Conservation (phyloP, 2,113 vertebrate genomes). For the Nicator chloris region DNA sequence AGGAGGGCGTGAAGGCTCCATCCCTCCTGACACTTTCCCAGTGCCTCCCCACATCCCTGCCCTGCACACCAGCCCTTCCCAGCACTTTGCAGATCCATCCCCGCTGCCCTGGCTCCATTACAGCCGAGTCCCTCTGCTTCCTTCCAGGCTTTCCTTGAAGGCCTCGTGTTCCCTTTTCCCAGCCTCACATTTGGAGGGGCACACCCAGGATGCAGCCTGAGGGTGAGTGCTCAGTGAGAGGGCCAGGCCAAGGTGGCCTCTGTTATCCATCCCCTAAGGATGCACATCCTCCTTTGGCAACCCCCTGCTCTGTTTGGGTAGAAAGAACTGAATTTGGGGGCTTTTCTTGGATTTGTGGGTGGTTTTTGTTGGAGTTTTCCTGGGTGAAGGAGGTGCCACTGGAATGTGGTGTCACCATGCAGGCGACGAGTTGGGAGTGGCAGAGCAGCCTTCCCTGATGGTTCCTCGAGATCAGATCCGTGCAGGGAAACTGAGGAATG, state of each 20-base stretch:
- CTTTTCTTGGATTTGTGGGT: background rate
- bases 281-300: background rate
- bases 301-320: background rate
- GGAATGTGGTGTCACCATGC: background rate
- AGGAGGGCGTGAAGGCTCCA: background rate
- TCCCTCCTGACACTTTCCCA: background rate
- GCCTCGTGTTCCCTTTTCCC: background rate
- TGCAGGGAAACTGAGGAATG: background rate
- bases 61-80: background rate
- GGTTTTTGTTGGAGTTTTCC: background rate
- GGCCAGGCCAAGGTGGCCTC: background rate
- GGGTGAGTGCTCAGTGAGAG: background rate
- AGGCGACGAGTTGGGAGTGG: background rate
- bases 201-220: accelerated
- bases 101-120: accelerated
- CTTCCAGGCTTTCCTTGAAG: background rate
- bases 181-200: background rate
- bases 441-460: background rate
- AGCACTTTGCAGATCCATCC: accelerated
- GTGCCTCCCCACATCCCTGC: background rate
- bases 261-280: background rate
- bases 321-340: background rate
- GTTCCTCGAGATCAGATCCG: background rate
- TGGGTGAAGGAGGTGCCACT: background rate
- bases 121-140: accelerated